Conservation (phyloP, 2,888 invertebrate genomes). For the Ennomos quercinarius region DNA sequence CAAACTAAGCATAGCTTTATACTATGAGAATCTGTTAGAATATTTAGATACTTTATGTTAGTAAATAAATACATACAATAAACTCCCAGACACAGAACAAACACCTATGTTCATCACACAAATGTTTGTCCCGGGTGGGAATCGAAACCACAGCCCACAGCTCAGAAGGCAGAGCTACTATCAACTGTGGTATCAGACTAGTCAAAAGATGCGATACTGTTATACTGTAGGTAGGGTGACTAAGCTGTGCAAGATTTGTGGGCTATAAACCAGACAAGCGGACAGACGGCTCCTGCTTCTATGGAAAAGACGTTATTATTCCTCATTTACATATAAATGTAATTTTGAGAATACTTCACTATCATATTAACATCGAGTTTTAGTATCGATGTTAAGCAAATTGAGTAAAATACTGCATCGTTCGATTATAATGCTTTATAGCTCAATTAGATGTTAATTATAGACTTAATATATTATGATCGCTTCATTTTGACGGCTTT, state of each 20-base stretch:
- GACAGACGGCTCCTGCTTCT: slow-evolving; percentile 21
- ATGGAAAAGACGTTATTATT: slow-evolving; percentile 32
- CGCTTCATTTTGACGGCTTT: no score
- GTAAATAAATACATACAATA: no score
- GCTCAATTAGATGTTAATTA: slow-evolving; percentile 3
- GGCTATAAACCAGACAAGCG: slow-evolving; percentile 37
- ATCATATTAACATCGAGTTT: slow-evolving; percentile 17
- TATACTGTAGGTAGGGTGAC: slow-evolving; percentile 36
- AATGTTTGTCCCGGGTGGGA: no score
- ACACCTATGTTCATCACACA: no score
- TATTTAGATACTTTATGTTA: slow-evolving; percentile 8
- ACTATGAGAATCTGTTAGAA: no score
- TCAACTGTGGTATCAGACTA: no score
- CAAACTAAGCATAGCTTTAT: no score
- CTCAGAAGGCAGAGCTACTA: no score
- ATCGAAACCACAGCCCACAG: no score
- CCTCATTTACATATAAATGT: slow-evolving; percentile 32
- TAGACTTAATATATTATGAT: background rate
- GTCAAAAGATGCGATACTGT: slow-evolving; percentile 7
- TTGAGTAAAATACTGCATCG: slow-evolving; percentile 14
- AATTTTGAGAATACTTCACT: slow-evolving; percentile 27
- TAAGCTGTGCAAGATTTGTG: slow-evolving; percentile 52
- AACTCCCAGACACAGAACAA: no score
- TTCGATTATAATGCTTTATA: slow-evolving; percentile 3
- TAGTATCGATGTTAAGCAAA: slow-evolving; percentile 19